Percentiles rank a stretch among this genome's conserved stretches.
Conservation (phyloP, 2,797 vertebrate species). For the Trematomus bernacchii region DNA sequence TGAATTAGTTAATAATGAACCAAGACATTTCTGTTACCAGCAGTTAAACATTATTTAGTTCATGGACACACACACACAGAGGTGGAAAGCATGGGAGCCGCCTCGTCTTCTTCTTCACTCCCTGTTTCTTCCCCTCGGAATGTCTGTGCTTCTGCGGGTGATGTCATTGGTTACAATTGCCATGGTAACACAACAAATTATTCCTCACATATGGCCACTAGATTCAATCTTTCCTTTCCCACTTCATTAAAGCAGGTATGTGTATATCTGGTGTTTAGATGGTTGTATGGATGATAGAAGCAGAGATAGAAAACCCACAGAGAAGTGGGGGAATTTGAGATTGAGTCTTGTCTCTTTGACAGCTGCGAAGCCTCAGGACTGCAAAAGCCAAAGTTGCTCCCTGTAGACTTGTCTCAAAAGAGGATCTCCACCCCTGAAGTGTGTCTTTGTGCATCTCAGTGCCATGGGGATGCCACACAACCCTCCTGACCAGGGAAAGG, state of each 20-base stretch:
- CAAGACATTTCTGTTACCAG: constrained; percentile 31
- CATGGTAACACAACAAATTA: constrained; percentile 79
- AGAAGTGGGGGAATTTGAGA: constrained; percentile 18
- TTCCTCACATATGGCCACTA: constrained; percentile 39
- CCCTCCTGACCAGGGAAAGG: constrained; percentile 2
- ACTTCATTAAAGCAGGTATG: constrained; percentile 35
- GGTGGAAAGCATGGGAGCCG: constrained; percentile 30
- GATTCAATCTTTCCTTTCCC: constrained; percentile 50
- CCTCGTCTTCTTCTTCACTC: constrained; percentile 29
- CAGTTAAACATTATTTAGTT: constrained; percentile 31
- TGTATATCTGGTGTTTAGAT: not conserved
- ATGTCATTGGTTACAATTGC: constrained; percentile 70
- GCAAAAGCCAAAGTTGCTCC: constrained; percentile 27
- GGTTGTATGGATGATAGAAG: not conserved
- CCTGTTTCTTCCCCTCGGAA: constrained; percentile 54
- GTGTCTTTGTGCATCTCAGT: constrained; percentile 29
- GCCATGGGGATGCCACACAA: constrained; percentile 52
- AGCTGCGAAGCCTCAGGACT: constrained; percentile 48
- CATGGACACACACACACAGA: constrained; percentile 4
- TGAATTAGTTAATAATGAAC: constrained; percentile 60
- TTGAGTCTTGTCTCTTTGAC: constrained; percentile 36
- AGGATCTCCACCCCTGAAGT: constrained; percentile 20
- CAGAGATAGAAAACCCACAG: not conserved
- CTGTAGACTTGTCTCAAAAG: constrained; percentile 29
- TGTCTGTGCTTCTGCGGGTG: constrained; percentile 67